Evolutionary conservation across 1,140 invertebrate genomes (phyloP).

Genomic region (Drosophila parvula): DNA sequence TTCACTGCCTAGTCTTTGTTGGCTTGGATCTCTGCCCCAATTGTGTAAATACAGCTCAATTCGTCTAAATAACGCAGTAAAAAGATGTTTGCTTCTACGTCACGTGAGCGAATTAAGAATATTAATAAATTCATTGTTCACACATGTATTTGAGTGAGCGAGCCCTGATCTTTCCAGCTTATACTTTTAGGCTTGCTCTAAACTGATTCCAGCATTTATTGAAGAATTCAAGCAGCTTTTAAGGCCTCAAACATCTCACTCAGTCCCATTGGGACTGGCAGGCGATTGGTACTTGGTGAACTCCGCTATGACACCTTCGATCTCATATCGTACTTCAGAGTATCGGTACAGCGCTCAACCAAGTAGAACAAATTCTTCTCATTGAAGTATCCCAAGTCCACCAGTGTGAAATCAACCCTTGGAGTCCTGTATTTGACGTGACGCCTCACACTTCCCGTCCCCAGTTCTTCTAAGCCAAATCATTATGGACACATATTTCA

Average conservation of each 20-base stretch:
- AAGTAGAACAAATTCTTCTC: too few relatives aligned
- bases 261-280: too few relatives aligned
- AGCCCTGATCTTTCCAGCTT: background rate
- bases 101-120: constrained; percentile 3
- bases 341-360: too few relatives aligned
- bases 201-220: background rate
- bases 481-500: too few relatives aligned
- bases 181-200: constrained; percentile 24
- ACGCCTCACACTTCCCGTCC: too few relatives aligned
- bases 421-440: too few relatives aligned
- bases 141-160: background rate
- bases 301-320: too few relatives aligned
- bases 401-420: too few relatives aligned
- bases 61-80: constrained; percentile 1
- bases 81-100: constrained; percentile 5
- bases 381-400: too few relatives aligned
- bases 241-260: background rate
- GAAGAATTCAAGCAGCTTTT: background rate
- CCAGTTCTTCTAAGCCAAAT: too few relatives aligned
- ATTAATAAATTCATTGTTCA: constrained; percentile 1
- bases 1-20: background rate
- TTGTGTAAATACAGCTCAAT: constrained; percentile 38
- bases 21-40: constrained; percentile 4
- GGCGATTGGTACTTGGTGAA: too few relatives aligned
- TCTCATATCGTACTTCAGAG: too few relatives aligned